A percentile compares a stretch with the other conserved stretches of the same genome.
Conservation (phyloP, 2,113 vertebrate species). For the Silurus meridionalis region DNA sequence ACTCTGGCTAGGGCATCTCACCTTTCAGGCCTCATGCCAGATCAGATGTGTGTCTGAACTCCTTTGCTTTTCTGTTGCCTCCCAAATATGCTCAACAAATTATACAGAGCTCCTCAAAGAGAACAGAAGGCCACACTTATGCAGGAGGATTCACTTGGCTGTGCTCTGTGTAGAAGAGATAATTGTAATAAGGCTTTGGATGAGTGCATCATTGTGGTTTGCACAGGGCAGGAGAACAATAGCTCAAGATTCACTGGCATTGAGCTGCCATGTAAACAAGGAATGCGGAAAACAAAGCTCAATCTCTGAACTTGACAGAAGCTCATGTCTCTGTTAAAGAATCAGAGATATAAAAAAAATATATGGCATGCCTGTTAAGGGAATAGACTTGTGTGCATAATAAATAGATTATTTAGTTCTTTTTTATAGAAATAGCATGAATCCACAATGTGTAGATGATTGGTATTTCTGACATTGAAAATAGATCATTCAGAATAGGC, state of each 20-base stretch:
- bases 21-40: slow-evolving; percentile 62
- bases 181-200: slow-evolving; percentile 61
- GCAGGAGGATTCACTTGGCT: slow-evolving; percentile 61
- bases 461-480: neutral
- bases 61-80: slow-evolving; percentile 58
- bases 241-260: slow-evolving; percentile 48
- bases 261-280: slow-evolving; percentile 60
- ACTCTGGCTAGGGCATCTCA: slow-evolving; percentile 55
- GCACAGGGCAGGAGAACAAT: slow-evolving; percentile 55
- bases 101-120: slow-evolving; percentile 56
- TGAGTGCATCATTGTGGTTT: slow-evolving; percentile 52
- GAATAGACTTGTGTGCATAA: neutral
- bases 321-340: slow-evolving; percentile 56
- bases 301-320: slow-evolving; percentile 14
- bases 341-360: slow-evolving; percentile 26
- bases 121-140: slow-evolving; percentile 44
- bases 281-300: slow-evolving; percentile 27
- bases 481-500: neutral
- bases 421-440: neutral
- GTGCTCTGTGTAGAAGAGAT: slow-evolving; percentile 62
- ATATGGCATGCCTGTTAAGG: neutral
- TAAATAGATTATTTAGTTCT: neutral
- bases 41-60: slow-evolving; percentile 60
- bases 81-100: slow-evolving; percentile 65
- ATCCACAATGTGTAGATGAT: neutral